Conservation (phyloP, 64 coral and sea anemone genomes). For the Acropora tenuis region DNA sequence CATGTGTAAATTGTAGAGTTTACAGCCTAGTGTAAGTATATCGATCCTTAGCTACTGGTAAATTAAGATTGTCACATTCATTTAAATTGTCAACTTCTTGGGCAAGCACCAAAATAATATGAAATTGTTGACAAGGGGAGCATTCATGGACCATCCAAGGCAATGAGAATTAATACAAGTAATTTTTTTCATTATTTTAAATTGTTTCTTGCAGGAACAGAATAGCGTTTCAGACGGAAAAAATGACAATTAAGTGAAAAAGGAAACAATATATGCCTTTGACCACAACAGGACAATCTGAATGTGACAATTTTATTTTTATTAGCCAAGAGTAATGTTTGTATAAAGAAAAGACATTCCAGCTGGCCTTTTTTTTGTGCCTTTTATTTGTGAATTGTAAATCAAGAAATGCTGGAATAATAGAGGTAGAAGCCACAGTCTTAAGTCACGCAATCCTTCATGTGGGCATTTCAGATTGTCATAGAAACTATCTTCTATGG, state of each 20-base stretch:
- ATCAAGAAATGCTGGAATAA: not conserved
- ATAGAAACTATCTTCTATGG: not conserved
- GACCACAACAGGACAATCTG: not conserved
- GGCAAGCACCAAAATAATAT: too few relatives aligned
- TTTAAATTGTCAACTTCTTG: not conserved
- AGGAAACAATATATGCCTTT: not conserved
- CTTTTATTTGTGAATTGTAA: slow-evolving; percentile 6
- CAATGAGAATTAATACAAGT: too few relatives aligned
- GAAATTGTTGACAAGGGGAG: too few relatives aligned
- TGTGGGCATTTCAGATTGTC: not conserved
- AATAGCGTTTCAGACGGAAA: too few relatives aligned
- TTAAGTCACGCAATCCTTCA: not conserved
- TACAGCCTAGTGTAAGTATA: not conserved
- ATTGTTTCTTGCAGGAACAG: too few relatives aligned
- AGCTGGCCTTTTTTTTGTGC: slow-evolving; percentile 38
- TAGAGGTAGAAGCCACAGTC: not conserved
- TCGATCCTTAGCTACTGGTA: not conserved
- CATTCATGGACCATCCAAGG: too few relatives aligned
- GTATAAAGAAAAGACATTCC: slow-evolving; percentile 33
- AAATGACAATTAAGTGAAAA: too few relatives aligned
- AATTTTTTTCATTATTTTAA: too few relatives aligned
- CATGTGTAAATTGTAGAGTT: not conserved
- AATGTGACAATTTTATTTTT: slow-evolving; percentile 1
- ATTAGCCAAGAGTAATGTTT: slow-evolving; percentile 10
- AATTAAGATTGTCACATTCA: not conserved